Base-by-base conservation (phyloP, 2,888 invertebrate species). In the Apotomis capreana region DNA sequence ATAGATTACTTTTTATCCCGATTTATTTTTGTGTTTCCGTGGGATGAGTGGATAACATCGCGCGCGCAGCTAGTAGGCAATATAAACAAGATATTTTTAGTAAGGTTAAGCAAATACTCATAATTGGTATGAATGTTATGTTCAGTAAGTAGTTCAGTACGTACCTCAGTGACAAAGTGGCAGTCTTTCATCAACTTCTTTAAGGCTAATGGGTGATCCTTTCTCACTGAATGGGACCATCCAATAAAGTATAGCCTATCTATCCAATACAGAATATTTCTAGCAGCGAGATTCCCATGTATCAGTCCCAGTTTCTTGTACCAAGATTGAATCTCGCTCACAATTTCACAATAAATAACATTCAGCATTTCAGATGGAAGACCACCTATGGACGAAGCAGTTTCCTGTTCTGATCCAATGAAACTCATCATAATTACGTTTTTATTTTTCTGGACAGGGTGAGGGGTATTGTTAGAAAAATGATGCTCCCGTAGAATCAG, bases 131-230 rank as follows among this genome's bases (percentile, higher is more conserved):
- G 15, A 15, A 15, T 5, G 40, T 40, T 40, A 40, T 40, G 5
- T 5, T 40, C n/a, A 6, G 13, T 54, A 13, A 9, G 5, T 15
- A n/a, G 26, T 2, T 15, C 15, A 26, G 26, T 26, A 57, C 46
- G 26, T 49, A 70, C 70, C 44, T 10, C 59, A 46, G 59, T 54
- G 8, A 70, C 60, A 70, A 70, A 70, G 6, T 60, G 59, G 8
- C 70, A 70, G 54, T 70, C 65, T 4, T 10, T 64, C 64, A 70
- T 70, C n/a, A 65, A 63, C n/a, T 65, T 70, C 9, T 12, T 59
- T 12, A 70, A 59, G 13, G 70, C 64, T n/a, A 59, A 52, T 4
- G 64, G 64, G 12, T 65, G 59, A 26, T 65, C 70, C 54, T 9
- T 59, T 44, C n/a, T 44, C 52, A 65, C 64, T 37, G 58, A 70